Base-by-base conservation (phyloP, 2,797 vertebrate genomes). In the Columba guinea region DNA sequence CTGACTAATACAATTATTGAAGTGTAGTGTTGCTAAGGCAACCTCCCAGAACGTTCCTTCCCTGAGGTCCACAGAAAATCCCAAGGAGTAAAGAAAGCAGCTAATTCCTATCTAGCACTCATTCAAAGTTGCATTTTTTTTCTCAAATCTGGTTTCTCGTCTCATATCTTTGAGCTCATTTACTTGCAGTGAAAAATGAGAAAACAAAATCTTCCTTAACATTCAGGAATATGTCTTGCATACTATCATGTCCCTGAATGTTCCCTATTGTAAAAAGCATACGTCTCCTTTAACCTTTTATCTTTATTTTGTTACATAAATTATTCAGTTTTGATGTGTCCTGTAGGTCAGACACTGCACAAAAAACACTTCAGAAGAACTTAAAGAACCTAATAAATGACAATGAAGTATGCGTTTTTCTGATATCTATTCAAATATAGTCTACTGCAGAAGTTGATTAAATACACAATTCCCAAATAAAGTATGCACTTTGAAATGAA, bases 271-370 rank as follows among this genome's bases (percentile, higher is more conserved):
- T 92, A 96, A 97, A 94, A 97, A 96, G 94, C 81, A 92, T 87
- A 85, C 59, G 87, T 94, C 83, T 93, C 46, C 86, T 97, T 90
- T 96, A 94, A 97, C 90, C 86, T 97, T 96, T 96, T 97, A 73
- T 96, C 94, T 96, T 97, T 97, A 87, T 96, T 97, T 97, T 97
- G 81, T 95, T 97, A 96, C 68, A 95, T 96, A 96, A 98, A 95
- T 96, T 96, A 97, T 97, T 97, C 93, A 95, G 56, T 79, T 95
- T 93, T 71, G 65, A 41, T 87, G 75, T 87, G 82, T 97, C 92
- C 83, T 95, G 88, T 87, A 96, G 90, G 93, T 96, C 91, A 96
- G 93, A 94, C 74, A 93, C 74, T 75, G 78, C 87, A 90, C 48
- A 96, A 95, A 95, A 97, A 51, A 0, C 67, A 91, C 96, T 92